These are phyloP conservation scores for Palythoa grandiflora DNA, from an alignment of 92 coral and sea anemone genomes.

Conservation along the genomic window DNA sequence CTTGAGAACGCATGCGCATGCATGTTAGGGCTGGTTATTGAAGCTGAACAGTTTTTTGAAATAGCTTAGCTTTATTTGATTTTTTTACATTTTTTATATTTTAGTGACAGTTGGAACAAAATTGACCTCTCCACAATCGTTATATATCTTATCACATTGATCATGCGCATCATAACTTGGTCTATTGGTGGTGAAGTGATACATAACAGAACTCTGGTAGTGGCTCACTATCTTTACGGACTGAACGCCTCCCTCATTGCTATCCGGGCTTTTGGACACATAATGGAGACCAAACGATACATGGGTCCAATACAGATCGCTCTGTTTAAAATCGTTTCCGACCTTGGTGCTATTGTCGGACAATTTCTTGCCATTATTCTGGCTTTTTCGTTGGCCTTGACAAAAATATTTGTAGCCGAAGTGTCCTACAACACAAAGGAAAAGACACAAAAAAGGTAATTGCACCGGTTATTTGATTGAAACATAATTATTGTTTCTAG, in stretches of 20 bases:
- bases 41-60: too few relatives aligned
- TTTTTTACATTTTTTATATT: too few relatives aligned
- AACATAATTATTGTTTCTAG: too few relatives aligned
- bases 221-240: constrained; percentile 20
- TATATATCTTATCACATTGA: not conserved
- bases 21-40: too few relatives aligned
- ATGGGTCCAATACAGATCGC: constrained; percentile 27
- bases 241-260: constrained; percentile 11
- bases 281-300: constrained; percentile 13
- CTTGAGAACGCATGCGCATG: too few relatives aligned
- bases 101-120: constrained; percentile 12
- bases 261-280: constrained; percentile 29
- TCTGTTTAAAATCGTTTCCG: constrained; percentile 13
- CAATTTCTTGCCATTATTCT: constrained; percentile 20
- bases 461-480: too few relatives aligned
- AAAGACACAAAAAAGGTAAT: constrained; percentile 5
- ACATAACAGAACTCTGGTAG: constrained; percentile 10
- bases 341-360: constrained; percentile 18
- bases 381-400: constrained; percentile 12
- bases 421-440: constrained; percentile 3
- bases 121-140: constrained; percentile 14
- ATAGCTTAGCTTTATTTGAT: too few relatives aligned
- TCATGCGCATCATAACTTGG: not conserved
- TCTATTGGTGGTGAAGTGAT: not conserved
- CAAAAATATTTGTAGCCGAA: constrained; percentile 26